Base-by-base conservation (phyloP, 2,888 invertebrate genomes). In the Nomada fabriciana region DNA sequence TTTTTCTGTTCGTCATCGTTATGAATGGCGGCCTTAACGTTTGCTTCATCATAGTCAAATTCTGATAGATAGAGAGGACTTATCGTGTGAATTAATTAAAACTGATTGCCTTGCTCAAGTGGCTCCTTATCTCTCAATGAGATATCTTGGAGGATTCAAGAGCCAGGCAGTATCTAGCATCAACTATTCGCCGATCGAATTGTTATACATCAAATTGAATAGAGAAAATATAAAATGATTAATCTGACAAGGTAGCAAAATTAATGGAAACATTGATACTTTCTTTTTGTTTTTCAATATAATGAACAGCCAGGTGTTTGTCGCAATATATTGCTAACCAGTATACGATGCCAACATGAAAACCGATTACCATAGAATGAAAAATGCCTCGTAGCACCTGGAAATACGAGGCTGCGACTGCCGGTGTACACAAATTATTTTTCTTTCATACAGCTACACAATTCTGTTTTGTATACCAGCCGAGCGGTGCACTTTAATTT, bases 401-500 rank as follows among this genome's bases (percentile, higher is more conserved):
- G 36, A 68, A 60, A 76, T 36, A 42, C 55, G 53, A 36, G 3
- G 1, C 18, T 10, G 53, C n/a, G 53, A 57, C 68, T 67, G 10
- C 77, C 47, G 73, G 60, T 65, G 25, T 50, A 55, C 53, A 23
- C 43, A 76, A 73, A 80, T 76, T 69, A 72, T 82, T 80, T 69
- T 76, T 69, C 80, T 70, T 80, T 72, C 72, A 57, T 50, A 71
- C 72, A 29, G 63, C 23, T 57, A 52, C 73, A 76, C 71, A 73
- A 72, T 70, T 70, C 68, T 53, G 82, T 72, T 78, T 65, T 42
- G 59, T 15, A 20, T 25, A 60, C 61, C 67, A 55, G 47, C 68
- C 53, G 53, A 29, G 52, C 57, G 52, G 71, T 50, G 70, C 74
- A 71, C 59, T 83, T 80, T 86, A 73, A 83, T 86, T 85, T 79